Conservation (phyloP, 2,888 invertebrate genomes). For the Watsonalla cultraria region DNA sequence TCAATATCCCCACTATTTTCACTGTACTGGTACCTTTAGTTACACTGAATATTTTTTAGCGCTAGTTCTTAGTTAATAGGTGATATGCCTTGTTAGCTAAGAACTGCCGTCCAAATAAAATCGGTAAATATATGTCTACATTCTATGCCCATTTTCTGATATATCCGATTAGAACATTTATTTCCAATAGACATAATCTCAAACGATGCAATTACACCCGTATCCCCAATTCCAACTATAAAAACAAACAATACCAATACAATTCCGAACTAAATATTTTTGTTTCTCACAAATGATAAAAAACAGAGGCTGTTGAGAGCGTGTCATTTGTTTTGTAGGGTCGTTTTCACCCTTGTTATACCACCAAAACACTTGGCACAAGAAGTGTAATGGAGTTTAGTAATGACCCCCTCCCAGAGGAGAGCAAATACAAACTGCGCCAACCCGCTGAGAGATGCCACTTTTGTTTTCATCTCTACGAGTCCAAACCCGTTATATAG, state of each 20-base stretch:
- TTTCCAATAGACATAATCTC: no score
- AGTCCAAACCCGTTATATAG: background rate
- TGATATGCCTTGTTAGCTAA: no score
- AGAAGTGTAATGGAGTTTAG: constrained; percentile 76
- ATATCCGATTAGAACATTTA: no score
- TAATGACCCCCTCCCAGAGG: constrained; percentile 71
- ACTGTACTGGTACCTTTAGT: no score
- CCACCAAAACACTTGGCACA: constrained; percentile 77
- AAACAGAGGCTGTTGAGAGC: constrained; percentile 56
- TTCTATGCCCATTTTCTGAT: no score
- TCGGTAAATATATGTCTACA: no score
- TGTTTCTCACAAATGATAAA: constrained; percentile 55
- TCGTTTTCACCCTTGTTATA: constrained; percentile 77
- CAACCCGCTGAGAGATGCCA: constrained; percentile 54
- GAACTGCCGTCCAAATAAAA: no score
- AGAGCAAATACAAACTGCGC: constrained; percentile 56
- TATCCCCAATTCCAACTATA: background rate
- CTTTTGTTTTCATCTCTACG: constrained; percentile 39
- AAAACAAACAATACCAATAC: constrained; percentile 12
- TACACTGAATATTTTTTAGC: no score
- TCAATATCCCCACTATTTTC: no score
- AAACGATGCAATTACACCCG: background rate
- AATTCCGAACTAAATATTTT: constrained; percentile 32
- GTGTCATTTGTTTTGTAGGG: constrained; percentile 71
- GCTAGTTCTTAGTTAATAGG: no score